A percentile compares a stretch with the other conserved stretches of the same genome.
Conservation (phyloP, 1,140 invertebrate species). For the Magallana gigas region DNA sequence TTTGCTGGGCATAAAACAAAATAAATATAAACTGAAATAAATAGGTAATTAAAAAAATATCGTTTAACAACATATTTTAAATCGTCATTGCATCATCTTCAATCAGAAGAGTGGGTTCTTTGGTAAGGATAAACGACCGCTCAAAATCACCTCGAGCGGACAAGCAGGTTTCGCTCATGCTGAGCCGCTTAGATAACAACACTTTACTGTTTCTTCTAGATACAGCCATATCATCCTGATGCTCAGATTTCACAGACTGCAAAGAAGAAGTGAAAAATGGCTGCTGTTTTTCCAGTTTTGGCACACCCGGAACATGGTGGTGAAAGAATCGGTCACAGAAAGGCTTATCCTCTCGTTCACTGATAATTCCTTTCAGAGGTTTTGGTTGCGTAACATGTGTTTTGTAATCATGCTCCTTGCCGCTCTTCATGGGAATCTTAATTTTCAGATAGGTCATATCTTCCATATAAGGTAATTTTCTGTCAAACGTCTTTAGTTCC, state of each 20-base stretch:
- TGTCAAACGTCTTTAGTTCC: conserved; percentile 15
- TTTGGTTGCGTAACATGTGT: conserved; percentile 47
- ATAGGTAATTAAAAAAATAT: background rate
- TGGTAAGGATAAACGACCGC: background rate
- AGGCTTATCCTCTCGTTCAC: conserved; percentile 26
- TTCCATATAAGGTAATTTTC: conserved; percentile 50
- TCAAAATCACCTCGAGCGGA: conserved; percentile 28
- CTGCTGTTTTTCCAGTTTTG: background rate
- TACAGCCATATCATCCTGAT: conserved; percentile 10
- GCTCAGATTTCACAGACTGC: background rate
- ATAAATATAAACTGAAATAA: background rate
- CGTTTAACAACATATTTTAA: background rate
- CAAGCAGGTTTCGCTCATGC: conserved; percentile 48
- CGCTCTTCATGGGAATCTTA: background rate
- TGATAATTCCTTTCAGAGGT: conserved; percentile 43
- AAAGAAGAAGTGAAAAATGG: background rate
- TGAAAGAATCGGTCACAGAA: conserved; percentile 52
- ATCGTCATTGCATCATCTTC: conserved; percentile 57
- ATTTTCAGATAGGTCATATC: conserved; percentile 42
- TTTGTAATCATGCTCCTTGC: conserved; percentile 40
- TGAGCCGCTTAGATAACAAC: conserved; percentile 49
- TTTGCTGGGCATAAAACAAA: too few species aligned
- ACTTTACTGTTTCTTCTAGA: conserved; percentile 30
- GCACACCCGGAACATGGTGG: conserved; percentile 45
- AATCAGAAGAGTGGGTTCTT: background rate